Base-by-base conservation (phyloP, 2,888 invertebrate species). In the Crossocerus cetratus region DNA sequence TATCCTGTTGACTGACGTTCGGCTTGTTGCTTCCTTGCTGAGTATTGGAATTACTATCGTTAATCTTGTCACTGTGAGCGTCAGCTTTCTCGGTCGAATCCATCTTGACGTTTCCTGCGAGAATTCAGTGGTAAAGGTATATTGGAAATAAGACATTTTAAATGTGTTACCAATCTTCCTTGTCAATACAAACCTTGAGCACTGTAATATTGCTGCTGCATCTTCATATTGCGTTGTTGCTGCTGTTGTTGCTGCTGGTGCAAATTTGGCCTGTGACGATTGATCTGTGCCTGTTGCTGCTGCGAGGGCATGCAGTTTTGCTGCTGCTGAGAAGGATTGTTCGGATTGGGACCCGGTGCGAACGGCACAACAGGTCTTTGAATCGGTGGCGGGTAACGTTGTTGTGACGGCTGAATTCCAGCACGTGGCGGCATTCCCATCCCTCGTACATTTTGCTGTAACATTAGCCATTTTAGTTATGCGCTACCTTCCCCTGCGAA, bases 291-390 rank as follows among this genome's bases (percentile, higher is more conserved):
- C 49, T 79, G 78, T 21, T 79, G 79, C 85, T 87, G 82, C 86
- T 91, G 87, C 80, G 90, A 83, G 79, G 90, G 84, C 89, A 91
- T 86, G 83, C 91, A 87, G 74, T 88, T 83, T 81, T 84, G 77
- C 84, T 88, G 82, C 82, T 89, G 86, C 71, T 90, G 86, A 77
- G 89, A 82, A 81, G 90, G 84, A 65, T 86, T 86, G 86, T 91
- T 86, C 5, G 90, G 90, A 70, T 90, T 90, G 22, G 91, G 88
- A 63, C 90, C 89, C 23, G 91, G 91, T 70, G 92, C 91, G 81
- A 91, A 92, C 56, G 91, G 91, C 61, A 90, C 89, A 13, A 91
- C 91, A 2, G 92, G 92, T 83, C 92, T 89, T 72, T 92, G 92
- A 77, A 92, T 92, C 14, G 92, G 92, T 8, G 92, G 89, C 5